Percentiles rank a stretch among this genome's conserved stretches.
Evolutionary conservation across 2,888 invertebrate species (phyloP).

Genomic region (Pandemis cinnamomeana): DNA sequence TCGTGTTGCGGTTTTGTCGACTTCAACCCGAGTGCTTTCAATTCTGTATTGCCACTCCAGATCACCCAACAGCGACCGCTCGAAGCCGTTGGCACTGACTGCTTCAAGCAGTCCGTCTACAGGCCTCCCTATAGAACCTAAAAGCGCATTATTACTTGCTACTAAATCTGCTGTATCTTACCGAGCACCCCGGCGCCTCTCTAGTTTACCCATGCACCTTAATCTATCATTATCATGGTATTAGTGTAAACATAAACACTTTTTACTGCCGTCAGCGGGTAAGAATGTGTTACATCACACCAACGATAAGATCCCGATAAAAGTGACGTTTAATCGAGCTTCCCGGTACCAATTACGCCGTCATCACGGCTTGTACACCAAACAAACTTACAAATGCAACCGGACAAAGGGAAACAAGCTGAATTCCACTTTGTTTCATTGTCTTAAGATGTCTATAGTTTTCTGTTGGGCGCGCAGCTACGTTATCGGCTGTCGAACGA

Average conservation of each 20-base stretch:
- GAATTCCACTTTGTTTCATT: conserved; percentile 2
- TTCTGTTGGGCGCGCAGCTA: background rate
- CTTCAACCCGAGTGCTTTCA: too few species aligned
- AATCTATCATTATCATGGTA: conserved; percentile 24
- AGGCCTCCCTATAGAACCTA: too few species aligned
- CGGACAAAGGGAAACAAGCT: background rate
- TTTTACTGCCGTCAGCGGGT: background rate
- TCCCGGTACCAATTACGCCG: conserved; percentile 25
- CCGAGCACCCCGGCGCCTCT: conserved; percentile 22
- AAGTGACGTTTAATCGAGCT: conserved; percentile 28
- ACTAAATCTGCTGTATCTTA: background rate
- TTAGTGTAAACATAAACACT: conserved; percentile 32
- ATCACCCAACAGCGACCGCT: too few species aligned
- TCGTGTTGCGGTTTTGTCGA: too few species aligned
- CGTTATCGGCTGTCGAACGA: conserved; percentile 27
- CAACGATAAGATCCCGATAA: conserved; percentile 20
- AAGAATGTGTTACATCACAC: conserved; percentile 39
- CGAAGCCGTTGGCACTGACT: too few species aligned
- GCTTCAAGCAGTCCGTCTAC: too few species aligned
- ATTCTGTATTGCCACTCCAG: too few species aligned
- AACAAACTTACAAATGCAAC: background rate
- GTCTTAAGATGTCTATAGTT: background rate
- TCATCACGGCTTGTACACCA: conserved; percentile 17
- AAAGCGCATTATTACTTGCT: too few species aligned
- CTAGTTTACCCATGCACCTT: conserved; percentile 6